Evolutionary conservation across 2,888 invertebrate genomes (phyloP).

Genomic region (Morpho helenor): DNA sequence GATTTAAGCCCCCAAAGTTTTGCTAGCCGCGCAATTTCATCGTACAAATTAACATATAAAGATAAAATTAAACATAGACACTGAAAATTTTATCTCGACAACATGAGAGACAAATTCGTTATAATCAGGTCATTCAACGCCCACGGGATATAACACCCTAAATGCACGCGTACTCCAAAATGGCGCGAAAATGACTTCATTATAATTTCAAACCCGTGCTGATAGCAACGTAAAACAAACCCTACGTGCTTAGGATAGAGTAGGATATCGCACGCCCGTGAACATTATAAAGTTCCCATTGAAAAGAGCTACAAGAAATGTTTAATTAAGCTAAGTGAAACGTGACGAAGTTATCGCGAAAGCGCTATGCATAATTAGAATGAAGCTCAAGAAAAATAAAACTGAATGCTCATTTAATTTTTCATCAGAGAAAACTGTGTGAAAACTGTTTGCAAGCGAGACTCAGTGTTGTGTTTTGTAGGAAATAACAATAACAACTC

Average conservation of each 20-base stretch:
- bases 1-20: no score
- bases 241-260: conserved; percentile 13
- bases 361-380: conserved; percentile 46
- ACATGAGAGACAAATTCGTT: conserved; percentile 11
- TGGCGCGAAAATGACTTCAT: conserved; percentile 29
- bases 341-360: conserved; percentile 47
- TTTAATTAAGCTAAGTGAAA: conserved; percentile 60
- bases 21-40: no score
- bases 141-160: conserved; percentile 20
- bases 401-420: conserved; percentile 27
- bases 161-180: conserved; percentile 22
- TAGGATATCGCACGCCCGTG: conserved; percentile 11
- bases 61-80: conserved; percentile 1
- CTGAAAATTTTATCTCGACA: conserved; percentile 10
- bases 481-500: not conserved
- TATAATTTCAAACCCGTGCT: conserved; percentile 25
- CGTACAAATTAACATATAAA: no score
- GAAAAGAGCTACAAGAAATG: conserved; percentile 44
- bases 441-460: not conserved
- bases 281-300: conserved; percentile 25
- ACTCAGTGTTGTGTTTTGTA: not conserved
- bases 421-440: conserved; percentile 6
- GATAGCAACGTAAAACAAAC: conserved; percentile 15
- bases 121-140: conserved; percentile 20
- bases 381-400: conserved; percentile 38